Conservation (phyloP, 2,113 vertebrate species). For the Uria lomvia region DNA sequence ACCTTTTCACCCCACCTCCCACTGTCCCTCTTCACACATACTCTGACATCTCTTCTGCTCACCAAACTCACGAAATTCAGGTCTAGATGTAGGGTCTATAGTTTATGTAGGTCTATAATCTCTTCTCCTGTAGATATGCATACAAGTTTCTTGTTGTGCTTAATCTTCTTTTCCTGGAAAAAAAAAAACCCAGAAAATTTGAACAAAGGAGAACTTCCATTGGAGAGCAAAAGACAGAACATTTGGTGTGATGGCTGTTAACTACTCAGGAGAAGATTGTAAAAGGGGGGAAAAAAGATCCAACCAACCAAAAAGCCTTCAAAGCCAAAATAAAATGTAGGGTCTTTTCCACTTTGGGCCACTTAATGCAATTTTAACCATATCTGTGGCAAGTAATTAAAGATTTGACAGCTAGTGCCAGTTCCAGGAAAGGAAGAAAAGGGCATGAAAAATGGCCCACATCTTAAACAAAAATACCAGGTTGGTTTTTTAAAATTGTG, state of each 20-base stretch:
- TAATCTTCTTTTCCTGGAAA: not conserved
- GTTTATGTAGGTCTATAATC: not conserved
- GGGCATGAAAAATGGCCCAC: not conserved
- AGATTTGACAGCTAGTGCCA: not conserved
- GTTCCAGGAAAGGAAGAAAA: not conserved
- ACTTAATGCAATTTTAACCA: not conserved
- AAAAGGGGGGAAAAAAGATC: not conserved
- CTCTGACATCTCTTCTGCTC: not conserved
- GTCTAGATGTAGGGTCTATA: not conserved
- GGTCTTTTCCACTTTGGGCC: not conserved
- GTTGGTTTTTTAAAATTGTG: not conserved
- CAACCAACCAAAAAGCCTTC: not conserved
- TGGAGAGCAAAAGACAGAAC: not conserved
- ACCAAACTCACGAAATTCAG: not conserved
- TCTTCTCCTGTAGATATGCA: not conserved
- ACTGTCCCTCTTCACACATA: not conserved
- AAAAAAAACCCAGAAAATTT: not conserved
- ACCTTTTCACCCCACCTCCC: conserved; percentile 16
- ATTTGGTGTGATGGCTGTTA: not conserved
- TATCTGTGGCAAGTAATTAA: not conserved
- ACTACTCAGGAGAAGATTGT: not conserved
- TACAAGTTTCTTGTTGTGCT: not conserved
- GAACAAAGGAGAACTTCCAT: not conserved
- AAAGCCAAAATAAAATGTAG: not conserved
- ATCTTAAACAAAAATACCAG: not conserved